Evolutionary conservation across 2,888 invertebrate species (phyloP).

Genomic region (Empis livida): DNA sequence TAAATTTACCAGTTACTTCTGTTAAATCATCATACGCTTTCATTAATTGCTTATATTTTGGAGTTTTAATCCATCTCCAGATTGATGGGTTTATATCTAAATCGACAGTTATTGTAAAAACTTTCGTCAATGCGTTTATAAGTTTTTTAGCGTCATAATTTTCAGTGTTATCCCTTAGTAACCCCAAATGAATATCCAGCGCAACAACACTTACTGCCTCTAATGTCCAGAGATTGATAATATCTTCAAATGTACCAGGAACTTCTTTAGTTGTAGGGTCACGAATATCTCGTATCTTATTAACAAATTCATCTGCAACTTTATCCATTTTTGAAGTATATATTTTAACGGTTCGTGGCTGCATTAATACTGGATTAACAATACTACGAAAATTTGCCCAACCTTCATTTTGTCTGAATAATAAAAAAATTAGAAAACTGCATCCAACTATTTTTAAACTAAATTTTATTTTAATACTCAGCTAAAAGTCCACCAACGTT

Average conservation of each 20-base stretch:
- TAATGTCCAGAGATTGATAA: conserved; percentile 43
- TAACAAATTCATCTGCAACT: conserved; percentile 21
- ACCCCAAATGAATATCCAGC: conserved; percentile 28
- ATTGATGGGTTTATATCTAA: conserved; percentile 28
- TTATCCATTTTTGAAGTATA: conserved; percentile 40
- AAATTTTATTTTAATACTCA: not conserved
- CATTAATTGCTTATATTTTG: conserved; percentile 21
- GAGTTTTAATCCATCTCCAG: conserved; percentile 26
- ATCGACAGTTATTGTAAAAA: conserved; percentile 14
- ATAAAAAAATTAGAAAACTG: conserved; percentile 8
- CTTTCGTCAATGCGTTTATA: conserved; percentile 13
- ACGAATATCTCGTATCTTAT: conserved; percentile 23
- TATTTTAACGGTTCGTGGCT: conserved; percentile 43
- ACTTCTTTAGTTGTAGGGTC: conserved; percentile 27
- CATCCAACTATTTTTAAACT: not conserved
- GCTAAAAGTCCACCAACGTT: conserved; percentile 15
- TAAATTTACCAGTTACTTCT: conserved; percentile 21
- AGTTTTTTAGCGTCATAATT: conserved; percentile 13
- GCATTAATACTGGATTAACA: no score
- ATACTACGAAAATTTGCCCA: no score
- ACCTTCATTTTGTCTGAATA: conserved; percentile 45
- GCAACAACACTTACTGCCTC: conserved; percentile 40
- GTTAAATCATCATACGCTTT: conserved; percentile 19
- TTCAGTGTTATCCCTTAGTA: conserved; percentile 15
- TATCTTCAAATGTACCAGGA: conserved; percentile 37